These are phyloP conservation scores for Amia ocellicauda DNA, from an alignment of 2,113 vertebrate species.

Conservation along the genomic window DNA sequence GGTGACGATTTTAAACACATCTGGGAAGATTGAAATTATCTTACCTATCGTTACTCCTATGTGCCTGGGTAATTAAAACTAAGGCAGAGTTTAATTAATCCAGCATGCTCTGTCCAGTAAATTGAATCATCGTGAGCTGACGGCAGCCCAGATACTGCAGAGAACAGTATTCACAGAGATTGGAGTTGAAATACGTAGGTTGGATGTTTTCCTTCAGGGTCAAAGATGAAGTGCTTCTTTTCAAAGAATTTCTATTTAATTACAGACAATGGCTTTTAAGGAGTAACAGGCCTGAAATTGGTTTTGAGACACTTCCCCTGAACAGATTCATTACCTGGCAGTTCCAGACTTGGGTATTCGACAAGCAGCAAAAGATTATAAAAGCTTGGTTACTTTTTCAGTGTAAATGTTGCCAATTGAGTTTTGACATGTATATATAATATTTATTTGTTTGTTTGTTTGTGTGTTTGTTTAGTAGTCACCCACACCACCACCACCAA, in stretches of 20 bases:
- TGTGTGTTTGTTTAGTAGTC: no score
- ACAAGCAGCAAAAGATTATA: not conserved
- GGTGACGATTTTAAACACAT: not conserved
- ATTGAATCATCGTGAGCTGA: not conserved
- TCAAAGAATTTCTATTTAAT: constrained; percentile 16
- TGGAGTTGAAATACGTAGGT: constrained; percentile 1
- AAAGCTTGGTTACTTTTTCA: not conserved
- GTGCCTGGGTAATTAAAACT: constrained; percentile 5
- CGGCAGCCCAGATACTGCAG: constrained; percentile 14
- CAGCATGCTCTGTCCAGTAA: not conserved
- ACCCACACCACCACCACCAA: no score
- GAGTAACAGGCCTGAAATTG: not conserved
- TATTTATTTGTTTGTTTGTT: no score
- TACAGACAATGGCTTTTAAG: not conserved
- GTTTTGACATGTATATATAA: not conserved
- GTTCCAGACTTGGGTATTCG: not conserved
- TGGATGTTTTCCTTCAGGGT: constrained; percentile 14
- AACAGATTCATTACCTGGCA: not conserved
- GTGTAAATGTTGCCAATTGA: not conserved
- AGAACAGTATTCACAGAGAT: not conserved
- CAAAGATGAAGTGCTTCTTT: constrained; percentile 19
- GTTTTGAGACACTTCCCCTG: not conserved
- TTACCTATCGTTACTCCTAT: constrained; percentile 5
- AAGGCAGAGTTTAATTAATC: constrained; percentile 3
- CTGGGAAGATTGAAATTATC: not conserved